These are phyloP conservation scores for Gisinianus flammeolus DNA, from an alignment of 2,888 invertebrate genomes.

Conservation along the genomic window DNA sequence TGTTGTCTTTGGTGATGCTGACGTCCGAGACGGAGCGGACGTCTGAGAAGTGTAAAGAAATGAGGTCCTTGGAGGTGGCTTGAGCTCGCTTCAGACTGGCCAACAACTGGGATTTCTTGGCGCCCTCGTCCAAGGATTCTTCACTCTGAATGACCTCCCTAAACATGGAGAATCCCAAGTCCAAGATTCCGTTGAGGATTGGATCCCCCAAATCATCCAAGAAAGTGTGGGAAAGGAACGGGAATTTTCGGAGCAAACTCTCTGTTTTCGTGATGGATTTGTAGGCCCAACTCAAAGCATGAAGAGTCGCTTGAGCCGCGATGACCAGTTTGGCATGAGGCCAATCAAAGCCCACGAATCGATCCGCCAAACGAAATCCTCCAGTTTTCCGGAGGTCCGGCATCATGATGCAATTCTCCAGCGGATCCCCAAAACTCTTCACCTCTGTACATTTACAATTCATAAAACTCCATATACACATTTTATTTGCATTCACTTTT, in stretches of 20 bases:
- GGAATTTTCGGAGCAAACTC: not conserved
- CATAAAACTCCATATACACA: too few relatives aligned
- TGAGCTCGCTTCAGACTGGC: not conserved
- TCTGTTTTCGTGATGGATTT: not conserved
- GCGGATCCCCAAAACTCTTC: not conserved
- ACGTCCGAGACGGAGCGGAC: not conserved
- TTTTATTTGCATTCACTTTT: too few relatives aligned
- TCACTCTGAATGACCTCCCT: not conserved
- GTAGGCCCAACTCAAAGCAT: constrained; percentile 1
- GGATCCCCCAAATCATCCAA: not conserved
- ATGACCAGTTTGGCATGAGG: not conserved
- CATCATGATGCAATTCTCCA: not conserved
- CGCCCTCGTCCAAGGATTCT: not conserved
- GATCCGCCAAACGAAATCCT: not conserved
- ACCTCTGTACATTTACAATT: too few relatives aligned
- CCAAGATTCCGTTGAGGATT: not conserved
- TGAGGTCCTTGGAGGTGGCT: not conserved
- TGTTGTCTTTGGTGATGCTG: constrained; percentile 7
- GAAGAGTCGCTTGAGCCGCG: not conserved
- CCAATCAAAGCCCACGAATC: not conserved
- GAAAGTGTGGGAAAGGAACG: not conserved
- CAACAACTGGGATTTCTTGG: not conserved
- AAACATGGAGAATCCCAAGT: not conserved
- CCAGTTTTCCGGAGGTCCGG: not conserved
- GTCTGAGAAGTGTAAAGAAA: not conserved